phyloP scores from a whole-genome alignment of 2,113 vertebrate genomes.

The Carollia perspicillata region DNA sequence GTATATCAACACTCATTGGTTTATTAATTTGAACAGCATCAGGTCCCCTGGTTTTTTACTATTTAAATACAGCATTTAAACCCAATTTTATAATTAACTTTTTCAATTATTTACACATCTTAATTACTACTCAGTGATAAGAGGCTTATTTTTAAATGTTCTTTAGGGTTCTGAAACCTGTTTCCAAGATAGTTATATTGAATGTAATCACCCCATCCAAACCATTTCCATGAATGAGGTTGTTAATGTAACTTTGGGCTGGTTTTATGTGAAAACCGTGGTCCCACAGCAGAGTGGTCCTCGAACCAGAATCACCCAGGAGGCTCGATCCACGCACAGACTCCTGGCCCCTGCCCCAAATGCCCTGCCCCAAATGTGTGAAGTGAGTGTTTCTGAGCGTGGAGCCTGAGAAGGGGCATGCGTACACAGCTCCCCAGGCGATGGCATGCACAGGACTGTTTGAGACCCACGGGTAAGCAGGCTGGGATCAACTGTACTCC shows the following conservation, averaged over 20 bases:
- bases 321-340: not conserved
- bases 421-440: not conserved
- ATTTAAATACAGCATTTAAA: not conserved
- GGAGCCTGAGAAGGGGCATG: not conserved
- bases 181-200: not conserved
- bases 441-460: not conserved
- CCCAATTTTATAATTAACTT: not conserved
- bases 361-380: too few species aligned
- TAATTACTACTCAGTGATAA: not conserved
- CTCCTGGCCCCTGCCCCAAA: not conserved
- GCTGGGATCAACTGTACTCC: not conserved
- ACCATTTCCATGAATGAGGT: not conserved
- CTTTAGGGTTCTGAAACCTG: not conserved
- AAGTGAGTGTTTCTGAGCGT: not conserved
- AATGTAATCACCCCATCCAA: not conserved
- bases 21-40: not conserved
- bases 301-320: not conserved
- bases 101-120: constrained; percentile 3
- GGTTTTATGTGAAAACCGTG: not conserved
- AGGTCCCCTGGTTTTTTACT: not conserved
- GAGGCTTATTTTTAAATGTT: not conserved
- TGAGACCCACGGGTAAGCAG: not conserved
- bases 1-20: not conserved
- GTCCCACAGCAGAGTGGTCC: not conserved
- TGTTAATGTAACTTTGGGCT: not conserved